A percentile compares a stretch with the other conserved stretches of the same genome.
phyloP scores from a whole-genome alignment of 2,113 vertebrate genomes.

The Mystacornis crossleyi region DNA sequence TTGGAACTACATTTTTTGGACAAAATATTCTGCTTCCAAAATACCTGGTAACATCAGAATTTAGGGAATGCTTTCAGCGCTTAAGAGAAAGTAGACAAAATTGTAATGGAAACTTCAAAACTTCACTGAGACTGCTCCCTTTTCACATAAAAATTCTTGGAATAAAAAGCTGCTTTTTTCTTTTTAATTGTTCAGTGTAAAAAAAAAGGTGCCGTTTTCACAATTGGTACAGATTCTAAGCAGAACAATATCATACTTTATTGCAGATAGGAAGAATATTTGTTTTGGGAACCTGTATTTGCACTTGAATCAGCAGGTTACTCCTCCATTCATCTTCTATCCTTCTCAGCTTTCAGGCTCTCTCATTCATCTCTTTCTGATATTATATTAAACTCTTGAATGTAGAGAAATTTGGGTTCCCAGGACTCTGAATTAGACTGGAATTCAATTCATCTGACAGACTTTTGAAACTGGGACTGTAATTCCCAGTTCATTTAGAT shows the following conservation, averaged over 20 bases:
- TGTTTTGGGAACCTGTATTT: not conserved
- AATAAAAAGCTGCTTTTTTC: not conserved
- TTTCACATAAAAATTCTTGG: not conserved
- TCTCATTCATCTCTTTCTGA: not conserved
- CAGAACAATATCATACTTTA: not conserved
- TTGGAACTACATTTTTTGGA: not conserved
- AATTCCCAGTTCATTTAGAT: constrained; percentile 6
- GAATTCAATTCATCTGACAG: not conserved
- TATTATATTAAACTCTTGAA: not conserved
- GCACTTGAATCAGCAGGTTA: not conserved
- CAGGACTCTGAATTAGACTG: not conserved
- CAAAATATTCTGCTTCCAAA: not conserved
- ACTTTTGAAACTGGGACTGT: not conserved
- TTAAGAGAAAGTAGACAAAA: not conserved
- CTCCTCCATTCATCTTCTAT: not conserved
- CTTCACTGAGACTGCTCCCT: not conserved
- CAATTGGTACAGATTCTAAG: not conserved
- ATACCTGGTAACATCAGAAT: not conserved
- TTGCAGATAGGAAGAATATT: not conserved
- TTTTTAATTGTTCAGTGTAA: not conserved
- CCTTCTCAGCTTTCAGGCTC: not conserved
- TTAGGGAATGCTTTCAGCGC: not conserved
- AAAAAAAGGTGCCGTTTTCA: not conserved
- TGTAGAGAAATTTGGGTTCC: not conserved
- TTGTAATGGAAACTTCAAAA: not conserved